A percentile compares a stretch with the other conserved stretches of the same genome.
Evolutionary conservation across 2,113 vertebrate genomes (phyloP).

Genomic region (Xenotilapia caudafasciata): DNA sequence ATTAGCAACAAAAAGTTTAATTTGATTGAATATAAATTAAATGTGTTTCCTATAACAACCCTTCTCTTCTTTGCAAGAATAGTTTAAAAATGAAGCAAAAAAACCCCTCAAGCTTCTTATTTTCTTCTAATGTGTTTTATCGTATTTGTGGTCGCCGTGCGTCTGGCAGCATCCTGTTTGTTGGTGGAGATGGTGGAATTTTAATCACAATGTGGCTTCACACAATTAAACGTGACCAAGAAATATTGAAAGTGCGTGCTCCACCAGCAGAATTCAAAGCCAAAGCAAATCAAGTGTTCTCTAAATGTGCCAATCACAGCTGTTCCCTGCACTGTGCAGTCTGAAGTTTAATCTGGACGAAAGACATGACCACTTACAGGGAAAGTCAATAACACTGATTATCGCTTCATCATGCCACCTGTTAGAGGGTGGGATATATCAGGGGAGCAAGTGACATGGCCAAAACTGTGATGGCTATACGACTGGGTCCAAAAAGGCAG

Average conservation of each 20-base stretch:
- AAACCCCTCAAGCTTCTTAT: accelerated
- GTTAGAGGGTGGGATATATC: background rate
- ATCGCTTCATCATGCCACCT: accelerated
- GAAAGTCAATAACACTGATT: background rate
- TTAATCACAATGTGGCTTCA: background rate
- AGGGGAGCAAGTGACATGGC: background rate
- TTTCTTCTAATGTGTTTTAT: background rate
- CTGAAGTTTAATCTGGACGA: background rate
- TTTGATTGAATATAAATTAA: background rate
- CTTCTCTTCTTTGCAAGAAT: background rate
- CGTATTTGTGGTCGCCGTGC: background rate
- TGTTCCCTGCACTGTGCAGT: background rate
- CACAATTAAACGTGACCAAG: background rate
- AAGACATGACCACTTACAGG: background rate
- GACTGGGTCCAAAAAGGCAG: background rate
- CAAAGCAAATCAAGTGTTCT: background rate
- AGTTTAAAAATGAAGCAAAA: background rate
- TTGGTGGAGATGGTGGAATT: background rate
- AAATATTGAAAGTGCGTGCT: background rate
- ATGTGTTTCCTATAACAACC: background rate
- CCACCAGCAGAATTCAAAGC: background rate
- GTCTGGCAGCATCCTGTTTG: background rate
- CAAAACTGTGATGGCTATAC: background rate
- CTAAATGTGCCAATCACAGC: background rate
- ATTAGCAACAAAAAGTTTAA: too few relatives aligned